Conservation (phyloP, 2,797 vertebrate genomes). For the Avahi laniger region DNA sequence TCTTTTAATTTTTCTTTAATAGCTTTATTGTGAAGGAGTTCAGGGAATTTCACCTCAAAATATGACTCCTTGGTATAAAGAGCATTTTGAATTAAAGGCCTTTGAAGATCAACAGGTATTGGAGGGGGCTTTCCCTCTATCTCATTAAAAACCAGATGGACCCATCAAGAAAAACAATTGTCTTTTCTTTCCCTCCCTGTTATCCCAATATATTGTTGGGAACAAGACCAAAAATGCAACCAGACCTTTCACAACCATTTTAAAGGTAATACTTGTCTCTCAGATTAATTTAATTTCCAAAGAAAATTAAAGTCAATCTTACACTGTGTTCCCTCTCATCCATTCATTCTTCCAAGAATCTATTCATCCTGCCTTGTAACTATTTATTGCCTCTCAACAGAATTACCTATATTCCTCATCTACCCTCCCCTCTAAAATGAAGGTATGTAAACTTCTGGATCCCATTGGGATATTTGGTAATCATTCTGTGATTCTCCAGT, state of each 20-base stretch:
- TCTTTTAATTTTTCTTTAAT: rapidly evolving
- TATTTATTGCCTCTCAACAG: neutral
- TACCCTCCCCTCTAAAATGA: neutral
- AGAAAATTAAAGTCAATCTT: neutral
- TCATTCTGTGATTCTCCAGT: neutral
- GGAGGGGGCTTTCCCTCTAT: neutral
- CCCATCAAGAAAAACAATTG: neutral
- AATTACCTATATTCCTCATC: neutral
- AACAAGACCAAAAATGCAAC: neutral
- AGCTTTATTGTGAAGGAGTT: neutral
- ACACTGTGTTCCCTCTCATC: neutral
- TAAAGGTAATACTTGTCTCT: neutral
- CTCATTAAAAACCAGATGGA: neutral
- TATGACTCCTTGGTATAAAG: neutral
- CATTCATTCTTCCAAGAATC: neutral
- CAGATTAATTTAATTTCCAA: neutral
- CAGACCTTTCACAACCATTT: neutral
- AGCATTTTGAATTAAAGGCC: neutral
- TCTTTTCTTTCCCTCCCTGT: neutral
- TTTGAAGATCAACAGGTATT: neutral
- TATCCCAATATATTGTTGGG: neutral
- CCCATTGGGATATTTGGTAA: neutral
- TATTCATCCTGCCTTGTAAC: neutral
- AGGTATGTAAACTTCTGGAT: neutral
- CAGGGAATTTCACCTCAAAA: neutral